These are phyloP conservation scores for Philotrypesis tridentata DNA, from an alignment of 1,140 invertebrate genomes.

Conservation along the genomic window DNA sequence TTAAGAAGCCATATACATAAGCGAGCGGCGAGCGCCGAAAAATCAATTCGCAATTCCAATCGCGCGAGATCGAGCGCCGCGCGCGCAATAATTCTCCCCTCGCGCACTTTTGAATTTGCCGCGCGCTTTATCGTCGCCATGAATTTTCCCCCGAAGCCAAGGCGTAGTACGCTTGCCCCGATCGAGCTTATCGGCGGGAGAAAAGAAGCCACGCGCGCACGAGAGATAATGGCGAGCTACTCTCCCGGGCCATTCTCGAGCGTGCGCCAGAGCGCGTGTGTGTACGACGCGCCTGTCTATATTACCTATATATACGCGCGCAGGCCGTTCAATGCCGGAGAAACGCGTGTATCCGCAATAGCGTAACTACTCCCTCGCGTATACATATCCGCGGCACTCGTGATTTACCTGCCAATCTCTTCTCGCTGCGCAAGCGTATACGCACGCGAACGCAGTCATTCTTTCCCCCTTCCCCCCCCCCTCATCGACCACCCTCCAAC, in stretches of 20 bases:
- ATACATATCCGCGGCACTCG: background rate
- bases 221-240: too few species aligned
- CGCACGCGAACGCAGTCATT: background rate
- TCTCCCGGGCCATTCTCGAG: too few species aligned
- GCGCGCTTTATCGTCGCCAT: conserved; percentile 2
- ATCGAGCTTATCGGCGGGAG: background rate
- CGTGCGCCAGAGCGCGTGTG: too few species aligned
- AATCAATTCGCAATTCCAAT: too few species aligned
- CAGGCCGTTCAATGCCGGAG: background rate
- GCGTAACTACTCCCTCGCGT: background rate
- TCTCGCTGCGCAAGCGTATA: too few species aligned
- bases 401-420: conserved; percentile 34
- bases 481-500: too few species aligned
- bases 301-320: too few species aligned
- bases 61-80: too few species aligned
- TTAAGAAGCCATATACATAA: too few species aligned
- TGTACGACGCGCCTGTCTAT: too few species aligned
- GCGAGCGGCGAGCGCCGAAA: too few species aligned
- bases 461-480: background rate
- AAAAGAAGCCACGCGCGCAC: background rate
- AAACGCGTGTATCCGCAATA: background rate
- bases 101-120: background rate
- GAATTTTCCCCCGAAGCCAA: background rate
- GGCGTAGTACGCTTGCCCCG: background rate
- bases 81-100: background rate